Conservation (phyloP, 2,797 vertebrate genomes). For the Chaetodon trifasciatus region DNA sequence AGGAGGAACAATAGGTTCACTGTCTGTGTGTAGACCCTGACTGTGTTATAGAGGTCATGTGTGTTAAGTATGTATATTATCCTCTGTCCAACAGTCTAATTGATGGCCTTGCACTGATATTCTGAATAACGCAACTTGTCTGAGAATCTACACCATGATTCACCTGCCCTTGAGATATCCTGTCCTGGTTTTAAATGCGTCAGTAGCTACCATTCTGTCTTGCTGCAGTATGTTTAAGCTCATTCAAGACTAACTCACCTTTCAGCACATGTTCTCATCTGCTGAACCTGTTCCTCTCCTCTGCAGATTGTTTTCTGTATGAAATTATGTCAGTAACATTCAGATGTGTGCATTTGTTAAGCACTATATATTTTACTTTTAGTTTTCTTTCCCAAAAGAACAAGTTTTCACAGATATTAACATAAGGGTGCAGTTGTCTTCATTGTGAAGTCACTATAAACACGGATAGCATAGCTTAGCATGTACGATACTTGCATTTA, state of each 20-base stretch:
- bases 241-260: not conserved
- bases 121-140: slow-evolving; percentile 16
- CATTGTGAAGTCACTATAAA: not conserved
- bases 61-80: slow-evolving; percentile 5
- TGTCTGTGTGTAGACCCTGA: slow-evolving; percentile 34
- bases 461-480: not conserved
- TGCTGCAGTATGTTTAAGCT: not conserved
- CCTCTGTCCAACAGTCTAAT: slow-evolving; percentile 23
- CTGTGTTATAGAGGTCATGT: slow-evolving; percentile 11
- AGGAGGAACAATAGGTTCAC: slow-evolving; percentile 42
- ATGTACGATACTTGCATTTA: not conserved
- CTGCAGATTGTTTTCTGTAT: not conserved
- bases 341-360: not conserved
- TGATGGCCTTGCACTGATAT: slow-evolving; percentile 12
- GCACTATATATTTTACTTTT: not conserved
- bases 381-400: not conserved
- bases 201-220: not conserved
- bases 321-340: not conserved
- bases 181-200: not conserved
- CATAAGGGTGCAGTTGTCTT: not conserved
- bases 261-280: not conserved
- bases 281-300: not conserved
- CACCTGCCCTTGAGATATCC: slow-evolving; percentile 26
- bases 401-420: not conserved
- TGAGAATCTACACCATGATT: slow-evolving; percentile 11